Evolutionary conservation across 2,888 invertebrate species (phyloP).

Genomic region (Lasioglossum calceatum): DNA sequence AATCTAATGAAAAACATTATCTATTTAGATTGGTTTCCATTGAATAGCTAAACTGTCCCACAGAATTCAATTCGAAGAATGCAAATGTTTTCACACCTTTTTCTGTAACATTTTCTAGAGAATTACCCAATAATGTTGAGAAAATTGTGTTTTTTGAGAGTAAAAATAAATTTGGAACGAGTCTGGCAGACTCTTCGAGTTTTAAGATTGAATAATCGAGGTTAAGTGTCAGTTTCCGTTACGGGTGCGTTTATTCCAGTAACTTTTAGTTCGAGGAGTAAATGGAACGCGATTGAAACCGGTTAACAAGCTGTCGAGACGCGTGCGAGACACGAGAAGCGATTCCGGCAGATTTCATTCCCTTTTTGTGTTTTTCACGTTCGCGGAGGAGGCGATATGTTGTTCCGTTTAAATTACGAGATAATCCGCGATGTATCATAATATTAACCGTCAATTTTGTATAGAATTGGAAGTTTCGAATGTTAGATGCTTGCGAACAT

Average conservation of each 20-base stretch:
- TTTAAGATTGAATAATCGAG: slow-evolving; percentile 8
- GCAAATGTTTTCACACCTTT: background rate
- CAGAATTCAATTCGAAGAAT: background rate
- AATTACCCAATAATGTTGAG: background rate
- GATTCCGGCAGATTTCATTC: slow-evolving; percentile 34
- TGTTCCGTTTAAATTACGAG: background rate
- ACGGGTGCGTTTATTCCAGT: slow-evolving; percentile 18
- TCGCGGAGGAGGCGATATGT: background rate
- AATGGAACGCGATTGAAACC: slow-evolving; percentile 70
- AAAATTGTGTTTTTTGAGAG: too few relatives aligned
- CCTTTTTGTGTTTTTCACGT: slow-evolving; percentile 3
- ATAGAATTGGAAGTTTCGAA: background rate
- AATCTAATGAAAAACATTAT: background rate
- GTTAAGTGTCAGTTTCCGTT: slow-evolving; percentile 33
- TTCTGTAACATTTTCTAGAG: background rate
- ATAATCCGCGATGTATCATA: background rate
- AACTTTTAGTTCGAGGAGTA: slow-evolving; percentile 64
- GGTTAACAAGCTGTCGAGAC: slow-evolving; percentile 64
- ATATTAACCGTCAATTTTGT: background rate
- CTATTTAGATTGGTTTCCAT: background rate
- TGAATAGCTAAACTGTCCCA: background rate
- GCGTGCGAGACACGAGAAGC: slow-evolving; percentile 40
- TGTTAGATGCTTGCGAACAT: background rate
- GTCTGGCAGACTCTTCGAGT: background rate
- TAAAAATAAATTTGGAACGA: background rate